Evolutionary conservation across 64 coral and sea anemone genomes (phyloP), one percentile per base, ranked within the genome.

Genomic region (Acropora tenuis): DNA sequence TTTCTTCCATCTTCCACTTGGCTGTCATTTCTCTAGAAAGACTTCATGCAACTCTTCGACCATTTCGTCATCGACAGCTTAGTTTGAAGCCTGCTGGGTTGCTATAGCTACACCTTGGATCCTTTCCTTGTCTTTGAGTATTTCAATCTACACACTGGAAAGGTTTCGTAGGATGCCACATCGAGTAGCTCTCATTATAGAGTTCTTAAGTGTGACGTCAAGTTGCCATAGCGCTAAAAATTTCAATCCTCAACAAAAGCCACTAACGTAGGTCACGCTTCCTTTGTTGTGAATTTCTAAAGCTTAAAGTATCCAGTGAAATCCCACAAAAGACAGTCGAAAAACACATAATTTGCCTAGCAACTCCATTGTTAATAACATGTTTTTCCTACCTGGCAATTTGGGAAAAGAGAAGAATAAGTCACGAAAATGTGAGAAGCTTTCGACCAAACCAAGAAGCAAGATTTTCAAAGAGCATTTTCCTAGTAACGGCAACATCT

Each of bases 1-100:
- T 92, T 8, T 81, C 73, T 8, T 86, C 74, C 4, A 58, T 92
- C 4, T 92, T 92, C 47, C 67, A 73, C 42, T 67, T 92, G 78
- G 78, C 80, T 52, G 69, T 84, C 4, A 48, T 92, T 47, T 85
- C 90, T 13, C 6, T 85, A 9, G 90, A 92, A 92, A 84, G 90
- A 50, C 65, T 92, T 1, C 86, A 75, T 18, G 90, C 90, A 3
- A 84, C 78, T 41, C 68, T 40, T 55, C 52, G 52, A 9, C 52
- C 52, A 55, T 55, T 55, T 55, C 0, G 52, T 9, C 52, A 55
- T 55, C 13, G 76, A 73, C 80, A 81, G 72, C 43, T 92, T 46
- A 7, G 48, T 16, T 7, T 44, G 52, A 55, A 55, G 67, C 80
- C 1, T 92, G 80, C 72, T 69, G 78, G 17, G 79, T 45, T 15